Conservation (phyloP, 2,797 vertebrate species). For the Todus mexicanus region DNA sequence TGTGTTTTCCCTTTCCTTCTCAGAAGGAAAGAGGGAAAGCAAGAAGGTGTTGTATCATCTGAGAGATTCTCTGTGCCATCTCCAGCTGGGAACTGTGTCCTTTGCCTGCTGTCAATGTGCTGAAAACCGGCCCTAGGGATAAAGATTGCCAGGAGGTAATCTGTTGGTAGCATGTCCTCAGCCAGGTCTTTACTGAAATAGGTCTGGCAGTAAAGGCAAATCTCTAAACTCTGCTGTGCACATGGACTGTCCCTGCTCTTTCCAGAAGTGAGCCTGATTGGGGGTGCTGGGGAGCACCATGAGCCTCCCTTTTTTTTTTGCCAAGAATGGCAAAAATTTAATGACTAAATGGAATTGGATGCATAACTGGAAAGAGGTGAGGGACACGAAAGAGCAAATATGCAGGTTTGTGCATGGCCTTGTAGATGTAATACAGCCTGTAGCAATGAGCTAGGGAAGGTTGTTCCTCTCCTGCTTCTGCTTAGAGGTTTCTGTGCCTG, state of each 20-base stretch:
- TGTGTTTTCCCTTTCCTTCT: background rate
- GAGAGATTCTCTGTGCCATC: background rate
- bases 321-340: background rate
- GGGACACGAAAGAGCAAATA: rapidly evolving
- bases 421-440: background rate
- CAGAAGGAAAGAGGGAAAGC: background rate
- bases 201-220: background rate
- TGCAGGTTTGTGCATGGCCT: background rate
- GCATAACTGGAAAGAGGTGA: background rate
- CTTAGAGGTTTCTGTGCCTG: background rate
- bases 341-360: background rate
- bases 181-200: background rate
- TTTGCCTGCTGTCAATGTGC: background rate
- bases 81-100: background rate
- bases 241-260: background rate
- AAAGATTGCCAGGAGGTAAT: background rate
- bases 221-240: background rate
- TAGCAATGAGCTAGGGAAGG: background rate
- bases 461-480: background rate
- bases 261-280: background rate
- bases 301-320: background rate
- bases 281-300: rapidly evolving
- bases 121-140: background rate
- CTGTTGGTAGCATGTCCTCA: background rate
- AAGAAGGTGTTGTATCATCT: background rate